These are phyloP conservation scores for Ivindomyrus marchei DNA, from an alignment of 2,113 vertebrate species.

Conservation along the genomic window DNA sequence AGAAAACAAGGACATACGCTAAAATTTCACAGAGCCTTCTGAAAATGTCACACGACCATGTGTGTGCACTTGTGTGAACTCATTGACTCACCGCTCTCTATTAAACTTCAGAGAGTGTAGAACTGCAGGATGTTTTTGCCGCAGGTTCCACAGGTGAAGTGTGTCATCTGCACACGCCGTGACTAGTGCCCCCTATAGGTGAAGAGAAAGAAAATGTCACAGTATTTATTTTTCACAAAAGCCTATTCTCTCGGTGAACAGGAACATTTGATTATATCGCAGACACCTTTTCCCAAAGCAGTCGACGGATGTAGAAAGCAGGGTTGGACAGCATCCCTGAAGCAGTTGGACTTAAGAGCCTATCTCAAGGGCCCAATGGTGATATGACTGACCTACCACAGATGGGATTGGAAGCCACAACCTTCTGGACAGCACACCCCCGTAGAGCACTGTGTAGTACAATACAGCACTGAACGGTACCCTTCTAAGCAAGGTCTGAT, in stretches of 20 bases:
- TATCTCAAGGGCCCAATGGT: neutral
- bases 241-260: neutral
- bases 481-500: neutral
- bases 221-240: neutral
- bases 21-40: neutral
- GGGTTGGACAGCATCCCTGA: neutral
- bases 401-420: neutral
- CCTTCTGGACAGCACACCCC: neutral
- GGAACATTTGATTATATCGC: neutral
- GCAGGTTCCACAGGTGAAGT: slow-evolving; percentile 94
- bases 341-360: neutral
- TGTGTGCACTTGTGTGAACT: neutral
- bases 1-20: neutral
- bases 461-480: neutral
- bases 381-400: neutral
- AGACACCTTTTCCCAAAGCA: neutral
- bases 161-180: slow-evolving; percentile 91
- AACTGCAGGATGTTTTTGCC: slow-evolving; percentile 88
- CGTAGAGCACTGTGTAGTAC: neutral
- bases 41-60: neutral
- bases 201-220: slow-evolving; percentile 38
- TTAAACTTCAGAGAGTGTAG: slow-evolving; percentile 97
- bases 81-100: slow-evolving; percentile 78
- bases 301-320: neutral
- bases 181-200: slow-evolving; percentile 83